Evolutionary conservation across 2,797 vertebrate species (phyloP), one percentile per base, ranked within the genome.

Genomic region (Siniperca undulata): DNA sequence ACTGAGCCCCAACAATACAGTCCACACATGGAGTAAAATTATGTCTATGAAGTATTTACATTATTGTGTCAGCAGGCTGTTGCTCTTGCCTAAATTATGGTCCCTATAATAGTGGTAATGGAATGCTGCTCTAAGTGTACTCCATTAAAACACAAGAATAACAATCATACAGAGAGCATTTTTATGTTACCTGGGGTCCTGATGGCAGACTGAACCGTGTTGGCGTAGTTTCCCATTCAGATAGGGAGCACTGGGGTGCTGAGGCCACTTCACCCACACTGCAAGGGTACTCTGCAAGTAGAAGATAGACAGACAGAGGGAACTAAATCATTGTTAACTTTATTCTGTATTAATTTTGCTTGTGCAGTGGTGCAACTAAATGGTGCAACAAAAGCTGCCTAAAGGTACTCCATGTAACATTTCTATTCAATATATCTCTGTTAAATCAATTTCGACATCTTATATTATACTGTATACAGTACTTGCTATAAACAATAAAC

Each of bases 251-350:
- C 97, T 98, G 83, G 95, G 90, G 84, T 99, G 97, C 12, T 95
- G 73, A 53, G 99, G 98, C 98, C 98, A 99, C 91, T 97, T 99
- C 74, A 99, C 97, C 97, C 98, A 99, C 48, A 98, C 95, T 0
- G 98, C 98, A 93, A 99, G 89, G 0, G 97, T 99, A 69, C 96
- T 97, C 97, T 99, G 91, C 55, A 88, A 88, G 67, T 0, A 30
- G 62, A 7, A 66, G 44, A 46, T 48, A 71, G 22, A 70, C 1
- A 70, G 19, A 62, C 24, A 1, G 12, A 20, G 3, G 7, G 8
- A 59, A 13, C 40, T 14, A 19, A 36, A 24, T 50, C 24, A 55
- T 6, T 27, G 14, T 11, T 46, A 8, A 67, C 30, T 36, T 48
- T 9, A 60, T 38, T 27, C 46, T 55, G 5, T 44, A 11, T 20